Evolutionary conservation across 2,888 invertebrate genomes (phyloP), one percentile per base, ranked within the genome.

Genomic region (Epinotia ramella): DNA sequence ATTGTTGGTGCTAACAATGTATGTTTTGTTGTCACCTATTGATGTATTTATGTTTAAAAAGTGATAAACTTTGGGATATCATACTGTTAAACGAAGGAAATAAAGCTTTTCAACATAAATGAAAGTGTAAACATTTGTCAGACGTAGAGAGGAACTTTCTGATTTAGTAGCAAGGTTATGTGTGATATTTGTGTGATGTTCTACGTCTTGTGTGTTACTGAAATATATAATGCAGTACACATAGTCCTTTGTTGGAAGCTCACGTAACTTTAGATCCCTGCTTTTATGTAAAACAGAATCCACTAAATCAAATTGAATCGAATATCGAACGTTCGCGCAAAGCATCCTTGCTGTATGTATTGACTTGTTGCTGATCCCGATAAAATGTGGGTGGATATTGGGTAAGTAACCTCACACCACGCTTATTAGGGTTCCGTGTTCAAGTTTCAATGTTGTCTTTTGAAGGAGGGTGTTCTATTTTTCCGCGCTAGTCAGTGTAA

Each of bases 381-480:
- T 64, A 63, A 53, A 73, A 63, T 44, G 68, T 74, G 69, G 69
- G 69, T 57, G 73, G 63, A 57, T 28, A 63, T 63, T 74, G 73
- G 64, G 64, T 57, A 68, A 57, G 64, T 28, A 63, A 68, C 68
- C 73, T 69, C 73, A 74, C 73, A 74, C 64, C 57, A 16, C 69
- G 73, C 18, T 63, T 65, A 28, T 69, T 64, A 57, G 69, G 73
- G 63, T 46, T 49, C 69, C 63, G 6, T 63, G 33, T 59, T 44
- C 59, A 60, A 2, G 40, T 40, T 59, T 68, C n/a, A 24, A 44
- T n/a, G 59, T 60, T n/a, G n/a, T 53, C 6, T n/a, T 53, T 16
- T 53, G n/a, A n/a, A 53, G 53, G n/a, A n/a, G 2, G 5, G 16
- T 49, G 49, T 16, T 49, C 49, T 16, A 28, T 28, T 40, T 40